phyloP scores from a whole-genome alignment of 2,888 invertebrate species.

The Neelides folsomi region DNA sequence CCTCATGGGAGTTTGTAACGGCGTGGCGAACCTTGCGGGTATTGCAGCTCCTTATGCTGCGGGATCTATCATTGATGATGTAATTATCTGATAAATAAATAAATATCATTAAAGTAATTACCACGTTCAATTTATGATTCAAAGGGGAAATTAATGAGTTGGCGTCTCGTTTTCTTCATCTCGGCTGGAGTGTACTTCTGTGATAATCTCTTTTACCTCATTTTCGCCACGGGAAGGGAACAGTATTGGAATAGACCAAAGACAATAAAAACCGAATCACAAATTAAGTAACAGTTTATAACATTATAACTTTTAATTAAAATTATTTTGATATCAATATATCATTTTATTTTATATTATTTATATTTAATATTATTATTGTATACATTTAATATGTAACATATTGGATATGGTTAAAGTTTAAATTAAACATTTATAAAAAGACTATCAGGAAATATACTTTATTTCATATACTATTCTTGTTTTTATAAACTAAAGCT shows the following conservation, averaged over 20 bases:
- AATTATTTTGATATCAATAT: too few relatives aligned
- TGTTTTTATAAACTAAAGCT: too few relatives aligned
- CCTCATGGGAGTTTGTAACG: conserved; percentile 29
- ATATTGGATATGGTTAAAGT: too few relatives aligned
- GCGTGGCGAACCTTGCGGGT: conserved; percentile 31
- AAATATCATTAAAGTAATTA: not conserved
- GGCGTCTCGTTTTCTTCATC: conserved; percentile 27
- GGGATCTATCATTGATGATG: conserved; percentile 22
- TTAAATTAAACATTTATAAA: too few relatives aligned
- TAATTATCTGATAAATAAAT: conserved; percentile 2
- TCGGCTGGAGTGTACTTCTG: conserved; percentile 21
- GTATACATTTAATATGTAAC: too few relatives aligned
- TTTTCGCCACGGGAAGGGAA: conserved; percentile 19
- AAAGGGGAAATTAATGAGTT: conserved; percentile 16
- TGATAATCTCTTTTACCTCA: conserved; percentile 23
- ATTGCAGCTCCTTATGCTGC: conserved; percentile 29
- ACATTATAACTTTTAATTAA: too few relatives aligned
- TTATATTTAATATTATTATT: too few relatives aligned
- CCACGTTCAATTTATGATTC: conserved; percentile 1
- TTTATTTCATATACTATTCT: too few relatives aligned
- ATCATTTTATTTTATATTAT: too few relatives aligned
- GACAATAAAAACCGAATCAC: too few relatives aligned
- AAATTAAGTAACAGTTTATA: too few relatives aligned
- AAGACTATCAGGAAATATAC: too few relatives aligned
- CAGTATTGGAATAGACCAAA: conserved; percentile 23